Base-by-base conservation (phyloP, 2,797 vertebrate species). In the Acrocephalus scirpaceus region DNA sequence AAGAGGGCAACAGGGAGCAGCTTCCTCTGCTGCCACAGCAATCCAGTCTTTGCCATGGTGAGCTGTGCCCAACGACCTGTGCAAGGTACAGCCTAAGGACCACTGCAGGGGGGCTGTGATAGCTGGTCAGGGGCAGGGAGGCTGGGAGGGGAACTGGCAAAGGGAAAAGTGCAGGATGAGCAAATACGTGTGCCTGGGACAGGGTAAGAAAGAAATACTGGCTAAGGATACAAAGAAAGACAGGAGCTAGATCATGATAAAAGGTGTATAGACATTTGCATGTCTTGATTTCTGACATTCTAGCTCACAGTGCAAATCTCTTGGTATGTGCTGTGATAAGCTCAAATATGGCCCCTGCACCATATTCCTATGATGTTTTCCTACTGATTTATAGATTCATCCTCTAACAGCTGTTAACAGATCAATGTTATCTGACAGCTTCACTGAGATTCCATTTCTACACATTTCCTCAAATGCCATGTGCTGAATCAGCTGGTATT, bases 321-420 rank as follows among this genome's bases (percentile, higher is more conserved):
- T 57, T 34, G 42, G 30, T 56, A 61, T 0, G 0, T 50, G 64
- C 64, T 67, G 48, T 27, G 57, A 56, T 61, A 86, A 71, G n/a
- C 32, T 32, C 62, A 82, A 83, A 45, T 47, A 82, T 0, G 2
- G 60, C 30, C 32, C 34, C 80, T 85, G 71, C 38, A 64, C 38
- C 8, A 7, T 38, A 75, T 58, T 82, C 29, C 65, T 74, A 1
- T 57, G 62, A 56, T 27, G 8, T 76, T 85, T 92, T 95, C 53
- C 72, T 61, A 47, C 45, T 54, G 71, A 93, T 87, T 88, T 90
- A 92, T 44, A 91, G 48, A 71, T 53, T 66, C 44, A 48, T 84
- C 58, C 69, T 90, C 36, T 34, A 92, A 69, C n/a, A 83, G 73
- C 44, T 84, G 19, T 56, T 90, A 72, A 86, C 16, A 78, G 64